Evolutionary conservation across 2,797 vertebrate species (phyloP).

Genomic region (Pyrrhura leucotis): DNA sequence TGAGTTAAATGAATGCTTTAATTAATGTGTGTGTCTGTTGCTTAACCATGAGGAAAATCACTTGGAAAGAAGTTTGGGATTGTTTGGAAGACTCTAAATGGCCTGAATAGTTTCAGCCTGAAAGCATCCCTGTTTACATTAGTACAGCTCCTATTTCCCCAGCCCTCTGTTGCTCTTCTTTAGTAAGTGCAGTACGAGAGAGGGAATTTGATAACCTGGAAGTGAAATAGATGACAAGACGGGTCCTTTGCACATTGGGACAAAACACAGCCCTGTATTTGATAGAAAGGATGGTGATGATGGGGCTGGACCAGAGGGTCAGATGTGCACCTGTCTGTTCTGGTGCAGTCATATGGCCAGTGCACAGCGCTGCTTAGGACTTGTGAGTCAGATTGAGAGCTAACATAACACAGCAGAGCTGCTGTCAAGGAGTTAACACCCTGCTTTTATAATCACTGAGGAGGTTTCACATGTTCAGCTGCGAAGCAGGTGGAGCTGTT

Average conservation of each 20-base stretch:
- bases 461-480: neutral
- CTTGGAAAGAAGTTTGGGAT: neutral
- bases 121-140: neutral
- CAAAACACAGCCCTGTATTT: neutral
- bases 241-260: fast-evolving
- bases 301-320: neutral
- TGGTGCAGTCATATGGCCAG: fast-evolving
- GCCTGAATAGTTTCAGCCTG: constrained; percentile 19
- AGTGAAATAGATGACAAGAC: neutral
- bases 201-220: neutral
- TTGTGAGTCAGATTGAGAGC: neutral
- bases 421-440: neutral
- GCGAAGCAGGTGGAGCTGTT: neutral
- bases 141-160: neutral
- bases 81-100: constrained; percentile 44
- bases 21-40: constrained; percentile 38
- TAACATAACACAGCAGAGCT: neutral
- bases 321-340: neutral
- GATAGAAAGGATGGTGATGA: fast-evolving
- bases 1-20: constrained; percentile 5
- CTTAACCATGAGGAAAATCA: constrained; percentile 53
- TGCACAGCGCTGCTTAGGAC: fast-evolving
- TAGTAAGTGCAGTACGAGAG: neutral
- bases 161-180: neutral
- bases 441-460: neutral